Percentiles rank a stretch among this genome's conserved stretches.
These are phyloP conservation scores for Drosophila busckii DNA, from an alignment of 1,140 invertebrate genomes.

Conservation along the genomic window DNA sequence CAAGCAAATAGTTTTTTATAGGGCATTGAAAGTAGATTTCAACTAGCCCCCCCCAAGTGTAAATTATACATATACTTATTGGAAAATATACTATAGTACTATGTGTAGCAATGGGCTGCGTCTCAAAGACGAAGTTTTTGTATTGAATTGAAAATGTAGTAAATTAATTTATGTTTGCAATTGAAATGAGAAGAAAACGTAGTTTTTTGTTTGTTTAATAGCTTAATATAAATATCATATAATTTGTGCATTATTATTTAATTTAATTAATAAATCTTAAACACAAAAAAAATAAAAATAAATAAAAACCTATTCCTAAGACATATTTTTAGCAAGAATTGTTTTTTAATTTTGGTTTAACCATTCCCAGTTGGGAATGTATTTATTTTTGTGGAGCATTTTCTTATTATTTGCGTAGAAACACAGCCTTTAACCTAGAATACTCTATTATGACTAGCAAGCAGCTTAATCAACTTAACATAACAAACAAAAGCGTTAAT, in stretches of 20 bases:
- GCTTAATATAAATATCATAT: constrained; percentile 49
- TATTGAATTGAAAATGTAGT: constrained; percentile 57
- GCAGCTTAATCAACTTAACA: constrained; percentile 67
- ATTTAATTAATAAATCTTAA: constrained; percentile 59
- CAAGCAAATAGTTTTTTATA: constrained; percentile 12
- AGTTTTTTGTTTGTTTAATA: constrained; percentile 57
- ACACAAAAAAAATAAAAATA: constrained; percentile 17
- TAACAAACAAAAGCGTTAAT: constrained; percentile 60
- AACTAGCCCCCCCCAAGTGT: constrained; percentile 29
- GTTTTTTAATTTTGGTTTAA: constrained; percentile 24
- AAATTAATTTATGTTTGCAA: constrained; percentile 65
- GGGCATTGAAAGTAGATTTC: neutral
- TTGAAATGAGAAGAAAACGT: constrained; percentile 47
- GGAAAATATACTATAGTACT: constrained; percentile 36
- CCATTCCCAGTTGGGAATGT: neutral
- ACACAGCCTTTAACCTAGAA: constrained; percentile 37
- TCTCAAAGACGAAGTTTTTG: constrained; percentile 67
- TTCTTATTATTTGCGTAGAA: constrained; percentile 14
- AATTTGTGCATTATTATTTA: constrained; percentile 75
- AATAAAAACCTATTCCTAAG: constrained; percentile 5
- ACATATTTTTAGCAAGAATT: constrained; percentile 29
- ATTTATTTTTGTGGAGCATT: neutral
- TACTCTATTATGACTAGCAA: constrained; percentile 56
- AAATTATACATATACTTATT: constrained; percentile 40
- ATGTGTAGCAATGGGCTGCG: constrained; percentile 42